Evolutionary conservation across 2,888 invertebrate species (phyloP).

Genomic region (Prosopocoilus inquinatus): DNA sequence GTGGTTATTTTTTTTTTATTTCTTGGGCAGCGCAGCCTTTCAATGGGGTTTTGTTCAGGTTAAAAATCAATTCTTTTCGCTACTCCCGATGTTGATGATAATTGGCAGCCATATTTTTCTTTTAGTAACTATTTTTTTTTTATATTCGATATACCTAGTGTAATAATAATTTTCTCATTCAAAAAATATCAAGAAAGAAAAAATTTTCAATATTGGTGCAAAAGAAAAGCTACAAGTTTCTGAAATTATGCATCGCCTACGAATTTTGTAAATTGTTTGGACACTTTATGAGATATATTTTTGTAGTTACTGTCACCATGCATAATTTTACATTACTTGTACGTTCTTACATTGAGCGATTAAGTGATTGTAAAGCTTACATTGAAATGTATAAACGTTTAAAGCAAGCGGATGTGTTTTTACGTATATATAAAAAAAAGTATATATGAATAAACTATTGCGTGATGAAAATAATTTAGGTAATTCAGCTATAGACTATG

Average conservation of each 20-base stretch:
- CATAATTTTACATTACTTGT: conserved; percentile 32
- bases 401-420: conserved; percentile 50
- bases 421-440: conserved; percentile 47
- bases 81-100: conserved; percentile 7
- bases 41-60: conserved; percentile 9
- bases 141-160: conserved; percentile 25
- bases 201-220: conserved; percentile 44
- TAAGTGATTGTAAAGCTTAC: conserved; percentile 48
- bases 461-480: conserved; percentile 51
- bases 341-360: conserved; percentile 32
- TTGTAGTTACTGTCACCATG: conserved; percentile 42
- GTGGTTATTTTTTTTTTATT: conserved; percentile 24
- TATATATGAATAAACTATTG: conserved; percentile 50
- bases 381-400: conserved; percentile 48
- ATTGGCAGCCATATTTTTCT: conserved; percentile 22
- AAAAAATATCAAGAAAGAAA: too few relatives aligned
- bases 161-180: conserved; percentile 23
- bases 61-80: conserved; percentile 1
- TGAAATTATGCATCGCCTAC: conserved; percentile 33
- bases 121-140: too few relatives aligned
- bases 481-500: conserved; percentile 49
- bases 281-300: conserved; percentile 48
- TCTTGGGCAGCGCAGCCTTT: conserved; percentile 32
- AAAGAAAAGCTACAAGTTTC: conserved; percentile 14
- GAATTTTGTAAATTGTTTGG: conserved; percentile 45